Conservation (phyloP, 2,797 vertebrate genomes). For the Sebastes iracundus region DNA sequence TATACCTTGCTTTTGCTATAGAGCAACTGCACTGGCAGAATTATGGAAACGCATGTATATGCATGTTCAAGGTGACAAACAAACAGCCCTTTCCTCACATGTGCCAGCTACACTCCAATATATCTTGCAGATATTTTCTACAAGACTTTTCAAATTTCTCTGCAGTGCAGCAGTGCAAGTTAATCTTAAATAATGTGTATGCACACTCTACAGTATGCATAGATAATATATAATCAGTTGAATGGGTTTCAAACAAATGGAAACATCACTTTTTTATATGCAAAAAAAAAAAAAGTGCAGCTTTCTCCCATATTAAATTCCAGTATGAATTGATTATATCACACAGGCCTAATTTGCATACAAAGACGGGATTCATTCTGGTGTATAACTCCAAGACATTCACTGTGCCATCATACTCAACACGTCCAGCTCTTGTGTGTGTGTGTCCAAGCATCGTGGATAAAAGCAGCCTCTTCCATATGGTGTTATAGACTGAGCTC, state of each 20-base stretch:
- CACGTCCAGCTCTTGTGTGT: slow-evolving; percentile 1
- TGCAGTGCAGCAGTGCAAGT: background rate
- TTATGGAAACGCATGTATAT: background rate
- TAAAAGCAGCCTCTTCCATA: slow-evolving; percentile 44
- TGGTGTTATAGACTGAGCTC: slow-evolving; percentile 48
- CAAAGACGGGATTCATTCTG: background rate
- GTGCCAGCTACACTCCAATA: background rate
- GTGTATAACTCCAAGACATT: background rate
- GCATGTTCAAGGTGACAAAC: background rate
- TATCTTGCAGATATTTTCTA: background rate
- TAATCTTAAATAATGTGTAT: background rate
- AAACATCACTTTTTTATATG: background rate
- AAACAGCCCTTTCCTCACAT: background rate
- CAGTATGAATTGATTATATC: slow-evolving; percentile 3
- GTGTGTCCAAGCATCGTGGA: slow-evolving; percentile 9
- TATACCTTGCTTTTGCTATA: background rate
- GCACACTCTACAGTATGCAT: background rate
- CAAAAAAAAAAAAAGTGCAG: background rate
- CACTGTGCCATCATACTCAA: background rate
- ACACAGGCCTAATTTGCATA: slow-evolving; percentile 6
- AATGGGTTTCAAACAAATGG: background rate
- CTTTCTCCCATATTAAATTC: background rate
- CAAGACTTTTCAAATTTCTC: background rate
- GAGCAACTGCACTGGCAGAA: background rate
- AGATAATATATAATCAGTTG: background rate